These are phyloP conservation scores for Bhutanitis thaidina DNA, from an alignment of 2,888 invertebrate species.

Conservation along the genomic window DNA sequence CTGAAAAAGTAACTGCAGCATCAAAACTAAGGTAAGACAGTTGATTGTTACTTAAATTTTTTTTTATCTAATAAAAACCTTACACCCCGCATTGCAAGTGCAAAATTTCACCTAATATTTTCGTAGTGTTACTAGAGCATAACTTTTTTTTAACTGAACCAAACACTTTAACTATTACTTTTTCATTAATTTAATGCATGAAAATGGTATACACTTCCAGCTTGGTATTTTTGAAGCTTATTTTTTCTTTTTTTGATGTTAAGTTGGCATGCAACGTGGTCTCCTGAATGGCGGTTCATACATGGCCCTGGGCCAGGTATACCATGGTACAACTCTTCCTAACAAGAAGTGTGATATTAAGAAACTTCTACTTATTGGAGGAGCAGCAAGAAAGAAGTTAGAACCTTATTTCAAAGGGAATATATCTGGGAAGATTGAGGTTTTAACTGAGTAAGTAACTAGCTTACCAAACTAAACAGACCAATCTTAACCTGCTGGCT, in stretches of 20 bases:
- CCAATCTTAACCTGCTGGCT: slow-evolving; percentile 22
- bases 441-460: slow-evolving; percentile 40
- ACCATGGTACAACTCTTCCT: slow-evolving; percentile 81
- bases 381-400: slow-evolving; percentile 53
- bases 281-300: slow-evolving; percentile 81
- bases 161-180: slow-evolving; percentile 18
- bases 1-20: slow-evolving; percentile 12
- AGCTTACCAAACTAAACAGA: slow-evolving; percentile 18
- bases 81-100: slow-evolving; percentile 11
- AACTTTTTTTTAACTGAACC: slow-evolving; percentile 21
- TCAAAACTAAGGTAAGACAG: slow-evolving; percentile 20
- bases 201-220: slow-evolving; percentile 26
- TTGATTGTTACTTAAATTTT: not conserved
- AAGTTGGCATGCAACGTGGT: slow-evolving; percentile 81
- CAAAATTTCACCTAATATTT: slow-evolving; percentile 23
- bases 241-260: slow-evolving; percentile 45
- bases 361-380: slow-evolving; percentile 79
- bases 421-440: slow-evolving; percentile 30
- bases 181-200: slow-evolving; percentile 22
- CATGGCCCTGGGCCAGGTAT: slow-evolving; percentile 82
- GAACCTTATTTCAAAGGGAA: slow-evolving; percentile 36
- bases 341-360: slow-evolving; percentile 76
- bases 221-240: slow-evolving; percentile 31
- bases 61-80: slow-evolving; percentile 4
- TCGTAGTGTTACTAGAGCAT: slow-evolving; percentile 16